Base-by-base conservation (phyloP, 1,140 invertebrate genomes). In the Lanistes nyassanus region DNA sequence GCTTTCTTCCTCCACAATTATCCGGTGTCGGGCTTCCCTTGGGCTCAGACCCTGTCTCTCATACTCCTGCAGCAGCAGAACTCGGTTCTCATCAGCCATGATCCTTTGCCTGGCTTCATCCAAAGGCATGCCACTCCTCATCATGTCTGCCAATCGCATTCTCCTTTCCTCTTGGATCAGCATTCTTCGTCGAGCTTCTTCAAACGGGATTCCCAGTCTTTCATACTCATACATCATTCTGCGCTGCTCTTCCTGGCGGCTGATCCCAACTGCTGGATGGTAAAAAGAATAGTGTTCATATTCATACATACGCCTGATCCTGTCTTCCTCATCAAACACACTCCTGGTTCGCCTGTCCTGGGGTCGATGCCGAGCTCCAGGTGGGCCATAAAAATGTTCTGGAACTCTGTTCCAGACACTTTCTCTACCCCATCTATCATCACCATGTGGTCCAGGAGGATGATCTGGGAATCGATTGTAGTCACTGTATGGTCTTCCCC, bases 1-100 rank as follows among this genome's bases (percentile, higher is more conserved):
- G 31, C 70, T 72, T 36, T 72, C 55, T 55, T 72, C 70, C 36
- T 72, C 70, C 53, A 72, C 70, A 13, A 72, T 53, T 4, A 72
- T 37, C 37, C 56, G 58, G 55, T 56, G 60, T 39, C 37, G 36
- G 31, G 70, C 70, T 60, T 72, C 70, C 37, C 37, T 53, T 16
- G 56, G 31, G 6, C 55, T 37, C 55, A 72, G 70, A 9, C 70
- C 70, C 23, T 72, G 55, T 36, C 70, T 19, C 56, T 62, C 70
- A 26, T 62, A 72, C 36, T 58, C 70, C 36, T 37, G 34, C 23
- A 62, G 21, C 55, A 72, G 70, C 70, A 60, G 70, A 36, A 37
- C 16, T 34, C 70, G 36, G 56, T 29, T 72, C 36, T 72, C 70
- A 16, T 29, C 36, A 0, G 70, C 70, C 55, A 72, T 23, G 16